Conservation (phyloP, 2,888 invertebrate genomes). For the Ornithoptera alexandrae region DNA sequence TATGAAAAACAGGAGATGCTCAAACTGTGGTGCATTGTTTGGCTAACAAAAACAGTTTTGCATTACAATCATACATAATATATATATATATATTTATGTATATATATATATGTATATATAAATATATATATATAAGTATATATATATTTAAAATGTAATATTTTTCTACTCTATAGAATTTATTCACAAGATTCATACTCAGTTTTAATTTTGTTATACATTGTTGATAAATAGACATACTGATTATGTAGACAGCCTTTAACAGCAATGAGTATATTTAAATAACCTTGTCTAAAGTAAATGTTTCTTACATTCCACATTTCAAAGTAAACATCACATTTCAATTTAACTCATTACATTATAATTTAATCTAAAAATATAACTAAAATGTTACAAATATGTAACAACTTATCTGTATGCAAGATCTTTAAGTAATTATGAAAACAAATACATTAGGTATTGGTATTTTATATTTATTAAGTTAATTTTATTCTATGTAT, state of each 20-base stretch:
- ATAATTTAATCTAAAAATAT: not conserved
- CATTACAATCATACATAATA: not conserved
- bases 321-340: not conserved
- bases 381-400: not conserved
- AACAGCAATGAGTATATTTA: not conserved
- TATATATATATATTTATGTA: no score
- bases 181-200: not conserved
- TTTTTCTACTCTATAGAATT: constrained; percentile 19
- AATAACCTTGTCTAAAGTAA: not conserved
- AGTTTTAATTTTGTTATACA: not conserved
- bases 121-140: no score
- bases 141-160: constrained; percentile 4
- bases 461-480: not conserved
- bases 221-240: not conserved
- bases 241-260: constrained; percentile 4
- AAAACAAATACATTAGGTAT: constrained; percentile 10
- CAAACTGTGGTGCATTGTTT: constrained; percentile 92
- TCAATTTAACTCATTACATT: not conserved
- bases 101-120: no score
- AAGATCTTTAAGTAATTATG: constrained; percentile 5
- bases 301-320: constrained; percentile 7
- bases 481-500: not conserved
- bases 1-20: constrained; percentile 90
- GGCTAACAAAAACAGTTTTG: constrained; percentile 60
- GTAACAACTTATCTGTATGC: not conserved